Evolutionary conservation across 2,113 vertebrate genomes (phyloP).

Genomic region (Lota lota): DNA sequence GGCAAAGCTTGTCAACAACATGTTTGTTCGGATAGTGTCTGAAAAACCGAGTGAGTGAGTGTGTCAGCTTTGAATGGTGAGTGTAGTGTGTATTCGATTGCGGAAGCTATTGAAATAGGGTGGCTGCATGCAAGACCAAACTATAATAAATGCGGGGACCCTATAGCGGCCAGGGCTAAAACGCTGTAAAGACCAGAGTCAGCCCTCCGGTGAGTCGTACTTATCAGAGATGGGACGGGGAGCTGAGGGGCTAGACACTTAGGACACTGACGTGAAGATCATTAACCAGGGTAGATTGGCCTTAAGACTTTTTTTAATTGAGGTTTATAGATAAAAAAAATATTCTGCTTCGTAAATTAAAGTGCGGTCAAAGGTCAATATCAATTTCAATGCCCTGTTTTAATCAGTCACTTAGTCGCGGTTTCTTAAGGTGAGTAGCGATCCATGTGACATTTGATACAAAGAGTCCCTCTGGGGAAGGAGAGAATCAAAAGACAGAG

Average conservation of each 20-base stretch:
- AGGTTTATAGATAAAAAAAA: neutral
- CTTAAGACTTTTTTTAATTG: neutral
- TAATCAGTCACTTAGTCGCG: conserved; percentile 18
- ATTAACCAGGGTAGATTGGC: conserved; percentile 5
- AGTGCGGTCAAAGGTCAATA: neutral
- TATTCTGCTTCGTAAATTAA: conserved; percentile 1
- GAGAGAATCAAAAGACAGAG: conserved; percentile 23
- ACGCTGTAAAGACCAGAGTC: too few species aligned
- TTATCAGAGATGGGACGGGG: too few species aligned
- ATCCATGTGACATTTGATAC: conserved; percentile 12
- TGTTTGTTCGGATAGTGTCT: too few species aligned
- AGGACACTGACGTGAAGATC: neutral
- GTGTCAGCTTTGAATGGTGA: too few species aligned
- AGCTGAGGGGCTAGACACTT: neutral
- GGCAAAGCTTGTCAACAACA: too few species aligned
- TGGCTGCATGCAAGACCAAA: too few species aligned
- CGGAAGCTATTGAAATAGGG: too few species aligned
- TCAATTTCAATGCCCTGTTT: conserved; percentile 13
- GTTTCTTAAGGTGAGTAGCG: neutral
- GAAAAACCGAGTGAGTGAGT: too few species aligned
- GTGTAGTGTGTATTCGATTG: too few species aligned
- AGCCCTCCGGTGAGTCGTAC: too few species aligned
- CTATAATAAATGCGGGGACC: too few species aligned
- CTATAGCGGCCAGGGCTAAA: too few species aligned
- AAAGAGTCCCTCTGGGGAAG: neutral